These are phyloP conservation scores for Xenops minutus DNA, from an alignment of 2,797 vertebrate genomes.

Conservation along the genomic window DNA sequence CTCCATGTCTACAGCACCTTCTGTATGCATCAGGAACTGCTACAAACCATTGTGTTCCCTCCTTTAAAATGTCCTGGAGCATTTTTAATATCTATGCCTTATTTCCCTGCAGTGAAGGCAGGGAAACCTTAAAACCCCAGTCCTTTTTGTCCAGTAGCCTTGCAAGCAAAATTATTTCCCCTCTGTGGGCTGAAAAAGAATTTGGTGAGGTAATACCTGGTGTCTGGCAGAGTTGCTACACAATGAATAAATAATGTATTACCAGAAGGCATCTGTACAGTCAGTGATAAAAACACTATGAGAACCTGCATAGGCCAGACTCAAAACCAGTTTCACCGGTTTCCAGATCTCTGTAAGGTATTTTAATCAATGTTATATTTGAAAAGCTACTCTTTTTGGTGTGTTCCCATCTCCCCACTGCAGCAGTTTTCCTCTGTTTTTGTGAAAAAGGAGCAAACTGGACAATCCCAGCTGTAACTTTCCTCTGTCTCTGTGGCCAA, in stretches of 20 bases:
- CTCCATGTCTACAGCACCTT: background rate
- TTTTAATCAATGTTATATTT: background rate
- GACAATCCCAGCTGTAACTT: fast-evolving
- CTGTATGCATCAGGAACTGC: background rate
- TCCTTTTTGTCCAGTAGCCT: background rate
- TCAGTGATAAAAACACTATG: background rate
- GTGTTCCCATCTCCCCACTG: background rate
- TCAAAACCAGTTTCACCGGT: background rate
- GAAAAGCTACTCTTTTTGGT: background rate
- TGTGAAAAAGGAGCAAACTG: background rate
- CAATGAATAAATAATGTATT: background rate
- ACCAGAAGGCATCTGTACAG: background rate
- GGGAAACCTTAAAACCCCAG: background rate
- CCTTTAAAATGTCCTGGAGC: background rate
- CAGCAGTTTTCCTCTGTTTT: background rate
- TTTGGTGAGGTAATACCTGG: background rate
- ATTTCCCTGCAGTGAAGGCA: background rate
- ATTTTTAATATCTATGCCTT: background rate
- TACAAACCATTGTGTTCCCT: background rate
- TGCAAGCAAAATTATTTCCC: background rate
- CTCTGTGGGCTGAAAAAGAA: background rate
- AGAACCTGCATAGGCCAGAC: background rate
- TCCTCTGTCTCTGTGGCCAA: background rate
- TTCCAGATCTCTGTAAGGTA: background rate
- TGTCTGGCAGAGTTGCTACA: background rate